Conservation (phyloP, 1,140 invertebrate species). For the Papilio machaon region DNA sequence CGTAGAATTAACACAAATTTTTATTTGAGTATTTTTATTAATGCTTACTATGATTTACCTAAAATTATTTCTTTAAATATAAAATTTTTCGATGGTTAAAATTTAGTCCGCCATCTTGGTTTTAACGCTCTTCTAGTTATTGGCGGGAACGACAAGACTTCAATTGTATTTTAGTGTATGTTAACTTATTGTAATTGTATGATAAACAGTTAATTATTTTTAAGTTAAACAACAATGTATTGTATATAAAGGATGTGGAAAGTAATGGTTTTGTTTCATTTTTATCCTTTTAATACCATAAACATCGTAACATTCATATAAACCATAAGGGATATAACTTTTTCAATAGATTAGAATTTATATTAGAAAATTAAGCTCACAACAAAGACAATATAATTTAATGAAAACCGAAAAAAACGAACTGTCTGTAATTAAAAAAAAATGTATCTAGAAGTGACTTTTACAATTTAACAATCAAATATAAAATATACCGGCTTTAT, state of each 20-base stretch:
- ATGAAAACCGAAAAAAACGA: no score
- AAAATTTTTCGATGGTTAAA: conserved; percentile 3
- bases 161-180: conserved; percentile 47
- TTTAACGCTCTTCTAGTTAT: conserved; percentile 26
- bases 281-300: conserved; percentile 9
- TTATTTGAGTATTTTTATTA: neutral
- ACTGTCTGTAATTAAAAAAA: no score
- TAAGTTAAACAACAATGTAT: conserved; percentile 66
- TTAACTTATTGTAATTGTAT: conserved; percentile 64
- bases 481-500: neutral
- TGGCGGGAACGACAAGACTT: conserved; percentile 29
- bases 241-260: conserved; percentile 76
- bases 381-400: no score
- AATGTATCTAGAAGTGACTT: no score
- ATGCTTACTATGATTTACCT: no score
- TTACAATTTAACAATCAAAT: neutral
- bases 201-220: conserved; percentile 76
- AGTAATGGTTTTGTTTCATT: conserved; percentile 50
- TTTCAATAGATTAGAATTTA: no score
- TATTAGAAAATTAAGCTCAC: no score
- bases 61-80: neutral
- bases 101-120: conserved; percentile 34
- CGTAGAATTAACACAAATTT: neutral
- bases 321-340: no score
- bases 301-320: no score